These are phyloP conservation scores for Chunga burmeisteri DNA, from an alignment of 2,113 vertebrate genomes.

Conservation along the genomic window DNA sequence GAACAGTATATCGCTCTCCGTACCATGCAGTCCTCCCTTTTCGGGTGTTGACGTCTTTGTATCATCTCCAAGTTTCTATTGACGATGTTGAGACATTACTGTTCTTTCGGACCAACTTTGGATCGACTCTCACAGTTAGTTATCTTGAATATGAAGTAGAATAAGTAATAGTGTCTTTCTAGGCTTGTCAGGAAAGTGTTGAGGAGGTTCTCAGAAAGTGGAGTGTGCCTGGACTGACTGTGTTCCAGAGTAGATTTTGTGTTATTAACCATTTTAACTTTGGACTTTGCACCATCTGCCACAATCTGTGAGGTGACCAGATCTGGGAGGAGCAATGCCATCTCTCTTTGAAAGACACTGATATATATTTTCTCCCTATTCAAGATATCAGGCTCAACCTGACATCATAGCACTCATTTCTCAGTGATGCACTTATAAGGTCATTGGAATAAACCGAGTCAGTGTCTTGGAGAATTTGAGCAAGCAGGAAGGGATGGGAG, in stretches of 20 bases:
- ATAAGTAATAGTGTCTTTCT: background rate
- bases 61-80: too few species aligned
- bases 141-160: background rate
- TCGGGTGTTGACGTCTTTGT: too few species aligned
- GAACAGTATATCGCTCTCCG: too few species aligned
- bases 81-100: too few species aligned
- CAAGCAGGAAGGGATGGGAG: background rate
- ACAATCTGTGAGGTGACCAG: background rate
- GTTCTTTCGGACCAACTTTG: too few species aligned
- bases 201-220: background rate
- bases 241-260: background rate
- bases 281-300: background rate
- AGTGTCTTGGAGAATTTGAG: background rate
- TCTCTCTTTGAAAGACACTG: background rate
- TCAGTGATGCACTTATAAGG: background rate
- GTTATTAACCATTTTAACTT: background rate
- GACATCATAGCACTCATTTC: background rate
- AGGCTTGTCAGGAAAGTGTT: background rate
- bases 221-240: background rate
- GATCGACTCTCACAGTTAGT: background rate
- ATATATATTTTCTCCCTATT: background rate
- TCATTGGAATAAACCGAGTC: background rate
- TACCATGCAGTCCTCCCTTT: too few species aligned
- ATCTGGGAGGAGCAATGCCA: background rate
- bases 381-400: background rate